Percentiles rank a stretch among this genome's conserved stretches.
phyloP scores from a whole-genome alignment of 2,113 vertebrate genomes.

The Pardalotus punctatus region DNA sequence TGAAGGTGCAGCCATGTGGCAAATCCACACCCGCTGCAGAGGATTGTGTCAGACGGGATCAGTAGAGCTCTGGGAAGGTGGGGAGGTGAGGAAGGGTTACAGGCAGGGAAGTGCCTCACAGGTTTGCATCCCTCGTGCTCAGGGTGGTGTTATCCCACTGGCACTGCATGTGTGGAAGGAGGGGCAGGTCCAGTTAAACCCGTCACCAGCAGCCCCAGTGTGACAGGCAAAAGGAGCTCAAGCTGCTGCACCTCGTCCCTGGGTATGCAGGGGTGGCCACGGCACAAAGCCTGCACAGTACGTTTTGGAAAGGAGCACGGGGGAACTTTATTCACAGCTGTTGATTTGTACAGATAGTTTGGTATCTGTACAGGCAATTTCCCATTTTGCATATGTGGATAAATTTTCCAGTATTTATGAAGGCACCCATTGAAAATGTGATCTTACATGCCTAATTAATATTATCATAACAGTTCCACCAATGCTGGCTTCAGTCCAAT shows the following conservation, averaged over 20 bases:
- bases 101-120: background rate
- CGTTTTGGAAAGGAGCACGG: background rate
- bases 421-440: constrained; percentile 42
- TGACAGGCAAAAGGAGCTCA: background rate
- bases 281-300: background rate
- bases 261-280: background rate
- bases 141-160: background rate
- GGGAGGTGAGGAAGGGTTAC: background rate
- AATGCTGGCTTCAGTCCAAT: background rate
- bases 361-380: background rate
- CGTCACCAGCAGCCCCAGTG: background rate
- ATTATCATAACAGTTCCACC: constrained; percentile 42
- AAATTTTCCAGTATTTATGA: constrained; percentile 11
- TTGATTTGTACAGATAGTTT: background rate
- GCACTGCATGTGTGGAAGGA: background rate
- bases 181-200: background rate
- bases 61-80: background rate
- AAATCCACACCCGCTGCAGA: background rate
- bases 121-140: background rate
- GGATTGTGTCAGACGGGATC: background rate
- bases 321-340: background rate
- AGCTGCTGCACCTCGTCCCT: background rate
- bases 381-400: background rate
- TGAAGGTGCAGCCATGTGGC: background rate
- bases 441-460: constrained; percentile 55